Conservation (phyloP, 2,113 vertebrate genomes). For the Isichthys henryi region DNA sequence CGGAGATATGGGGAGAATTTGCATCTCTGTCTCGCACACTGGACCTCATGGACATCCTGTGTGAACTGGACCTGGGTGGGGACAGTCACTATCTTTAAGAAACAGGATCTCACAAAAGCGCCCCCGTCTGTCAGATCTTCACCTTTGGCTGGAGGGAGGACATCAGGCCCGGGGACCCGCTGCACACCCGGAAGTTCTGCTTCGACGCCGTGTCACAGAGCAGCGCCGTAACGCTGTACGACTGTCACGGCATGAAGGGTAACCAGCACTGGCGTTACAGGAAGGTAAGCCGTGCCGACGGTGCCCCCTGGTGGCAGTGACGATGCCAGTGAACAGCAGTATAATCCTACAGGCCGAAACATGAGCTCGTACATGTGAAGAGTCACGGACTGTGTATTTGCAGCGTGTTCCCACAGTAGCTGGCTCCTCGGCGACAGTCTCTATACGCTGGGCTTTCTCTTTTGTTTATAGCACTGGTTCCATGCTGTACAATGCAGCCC, state of each 20-base stretch:
- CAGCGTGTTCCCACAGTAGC: neutral
- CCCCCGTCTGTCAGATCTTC: slow-evolving; percentile 62
- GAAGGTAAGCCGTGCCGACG: slow-evolving; percentile 58
- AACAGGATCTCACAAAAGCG: neutral
- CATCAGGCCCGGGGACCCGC: slow-evolving; percentile 74
- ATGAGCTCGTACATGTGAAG: neutral
- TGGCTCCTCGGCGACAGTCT: neutral
- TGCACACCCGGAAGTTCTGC: slow-evolving; percentile 83
- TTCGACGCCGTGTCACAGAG: slow-evolving; percentile 71
- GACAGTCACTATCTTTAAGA: neutral
- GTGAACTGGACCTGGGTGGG: neutral
- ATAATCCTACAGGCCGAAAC: neutral
- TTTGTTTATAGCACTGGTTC: neutral
- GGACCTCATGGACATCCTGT: neutral
- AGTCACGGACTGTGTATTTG: neutral
- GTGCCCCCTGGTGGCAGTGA: neutral
- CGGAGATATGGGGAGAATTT: neutral
- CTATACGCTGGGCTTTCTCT: neutral
- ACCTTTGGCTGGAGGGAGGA: slow-evolving; percentile 89
- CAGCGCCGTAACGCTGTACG: slow-evolving; percentile 74
- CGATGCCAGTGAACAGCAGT: neutral
- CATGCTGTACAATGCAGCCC: slow-evolving; percentile 16
- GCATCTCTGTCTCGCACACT: neutral
- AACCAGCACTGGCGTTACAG: slow-evolving; percentile 82
- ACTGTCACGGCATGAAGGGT: slow-evolving; percentile 84